These are phyloP conservation scores for Myiozetetes cayanensis DNA, from an alignment of 2,113 vertebrate species.

Conservation along the genomic window DNA sequence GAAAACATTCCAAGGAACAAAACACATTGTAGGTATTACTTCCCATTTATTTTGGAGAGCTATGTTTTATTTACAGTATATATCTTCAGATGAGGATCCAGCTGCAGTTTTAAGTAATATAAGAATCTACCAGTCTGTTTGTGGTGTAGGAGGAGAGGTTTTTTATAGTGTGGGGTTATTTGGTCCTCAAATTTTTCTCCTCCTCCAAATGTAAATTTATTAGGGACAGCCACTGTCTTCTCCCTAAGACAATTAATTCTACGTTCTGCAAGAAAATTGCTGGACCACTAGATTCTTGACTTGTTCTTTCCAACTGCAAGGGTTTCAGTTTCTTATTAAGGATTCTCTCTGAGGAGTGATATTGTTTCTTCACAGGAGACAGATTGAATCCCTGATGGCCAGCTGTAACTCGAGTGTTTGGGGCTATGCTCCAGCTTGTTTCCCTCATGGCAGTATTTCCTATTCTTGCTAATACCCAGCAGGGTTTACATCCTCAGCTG, in stretches of 20 bases:
- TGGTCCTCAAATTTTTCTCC: background rate
- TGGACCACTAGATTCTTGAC: background rate
- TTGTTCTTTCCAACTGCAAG: background rate
- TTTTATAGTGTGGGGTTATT: background rate
- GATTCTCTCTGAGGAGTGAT: background rate
- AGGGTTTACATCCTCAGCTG: background rate
- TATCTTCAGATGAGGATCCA: background rate
- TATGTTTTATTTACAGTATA: background rate
- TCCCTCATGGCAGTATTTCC: background rate
- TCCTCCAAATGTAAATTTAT: background rate
- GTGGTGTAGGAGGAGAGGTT: too few relatives aligned
- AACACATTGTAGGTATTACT: background rate
- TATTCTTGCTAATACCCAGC: background rate
- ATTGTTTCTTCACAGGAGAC: background rate
- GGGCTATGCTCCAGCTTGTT: background rate
- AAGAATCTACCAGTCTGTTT: background rate
- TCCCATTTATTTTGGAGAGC: background rate
- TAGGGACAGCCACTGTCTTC: background rate
- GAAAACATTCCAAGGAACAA: background rate
- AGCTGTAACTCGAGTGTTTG: background rate
- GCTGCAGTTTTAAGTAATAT: background rate
- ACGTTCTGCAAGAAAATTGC: background rate
- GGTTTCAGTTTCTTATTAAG: background rate
- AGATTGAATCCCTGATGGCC: background rate
- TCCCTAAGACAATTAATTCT: background rate